Base-by-base conservation (phyloP, 2,113 vertebrate species). In the Pseudorasbora parva region DNA sequence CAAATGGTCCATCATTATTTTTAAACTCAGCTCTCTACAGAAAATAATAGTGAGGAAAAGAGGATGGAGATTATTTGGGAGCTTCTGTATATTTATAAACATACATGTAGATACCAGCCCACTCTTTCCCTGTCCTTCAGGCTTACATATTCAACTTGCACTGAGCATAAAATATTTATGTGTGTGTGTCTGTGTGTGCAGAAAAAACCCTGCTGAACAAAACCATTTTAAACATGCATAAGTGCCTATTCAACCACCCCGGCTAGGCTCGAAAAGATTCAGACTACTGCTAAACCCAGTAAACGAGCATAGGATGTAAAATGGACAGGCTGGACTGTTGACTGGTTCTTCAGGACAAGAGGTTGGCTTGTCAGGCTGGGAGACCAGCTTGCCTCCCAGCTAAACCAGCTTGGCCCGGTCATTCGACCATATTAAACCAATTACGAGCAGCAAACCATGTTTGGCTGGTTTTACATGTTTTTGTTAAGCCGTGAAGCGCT, bases 121-220 rank as follows among this genome's bases (percentile, higher is more conserved):
- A 60, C 23, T 60, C 57, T 12, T 15, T 72, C 21, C n/a, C n/a
- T 5, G 1, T 72, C 41, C n/a, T 71, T 45, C 11, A 71, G 41
- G 41, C 41, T 71, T 74, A 74, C n/a, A 51, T 74, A 51, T 74
- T 74, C 23, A 17, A 85, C 72, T 72, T 75, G 62, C 23, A 57
- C 25, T 68, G 69, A 21, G 69, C 21, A 45, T 73, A 71, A 56
- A 60, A 54, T 78, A 74, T 77, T 27, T 21, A 27, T 66, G 72
- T 66, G 96, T 97, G 90, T 98, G 97, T 8, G 97, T 98, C 92
- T 98, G 98, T 77, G 45, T 41, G 45, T 7, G 41, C 8, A 5
- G 33, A 43, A 45, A 0, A 17, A 2, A 51, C 15, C 6, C 51
- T 54, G 51, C 17, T 2, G 6, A 54, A 54, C 17, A 54, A 54